Evolutionary conservation across 1,140 invertebrate species (phyloP), one percentile per base, ranked within the genome.

Genomic region (Bombus impatiens): DNA sequence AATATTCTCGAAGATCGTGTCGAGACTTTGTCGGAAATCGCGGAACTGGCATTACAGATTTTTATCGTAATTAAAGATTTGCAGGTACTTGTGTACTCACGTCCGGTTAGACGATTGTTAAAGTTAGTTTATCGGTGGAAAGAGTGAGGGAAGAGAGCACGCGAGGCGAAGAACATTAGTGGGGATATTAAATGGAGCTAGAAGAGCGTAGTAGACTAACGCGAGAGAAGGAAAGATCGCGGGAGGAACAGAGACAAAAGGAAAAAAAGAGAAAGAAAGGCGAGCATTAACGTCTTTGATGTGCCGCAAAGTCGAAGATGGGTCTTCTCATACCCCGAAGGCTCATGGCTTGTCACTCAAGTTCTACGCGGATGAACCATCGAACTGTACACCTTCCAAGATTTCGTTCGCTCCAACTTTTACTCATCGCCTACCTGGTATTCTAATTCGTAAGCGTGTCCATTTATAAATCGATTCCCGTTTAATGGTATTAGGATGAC

Each of bases 291-390:
- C 85, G 90, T 91, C 94, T 94, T 94, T 94, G 94, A 94, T 94
- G 93, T 94, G 93, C 94, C 94, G 94, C 93, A 77, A 89, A 88
- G 74, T 81, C 78, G 77, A 80, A 90, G 84, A 91, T 90, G 87
- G 79, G 86, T 81, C 82, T 87, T 92, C 92, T 91, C 89, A 89
- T 92, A 83, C 82, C 67, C 86, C 83, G 86, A 91, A 87, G 91
- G 91, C 91, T 93, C 92, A 93, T 90, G 91, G 93, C 93, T 94
- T 94, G 94, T 95, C 94, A 94, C 93, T 93, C 93, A 90, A 90
- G 82, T 89, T 92, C 92, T 90, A 88, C 79, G 86, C 86, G 89
- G 90, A 93, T 90, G 89, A 93, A 82, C 91, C 90, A 94, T 93
- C 88, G 90, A 92, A 91, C 93, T 94, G 91, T 94, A 91, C 92